Conservation (phyloP, 1,140 invertebrate species). For the Gerris buenoi region DNA sequence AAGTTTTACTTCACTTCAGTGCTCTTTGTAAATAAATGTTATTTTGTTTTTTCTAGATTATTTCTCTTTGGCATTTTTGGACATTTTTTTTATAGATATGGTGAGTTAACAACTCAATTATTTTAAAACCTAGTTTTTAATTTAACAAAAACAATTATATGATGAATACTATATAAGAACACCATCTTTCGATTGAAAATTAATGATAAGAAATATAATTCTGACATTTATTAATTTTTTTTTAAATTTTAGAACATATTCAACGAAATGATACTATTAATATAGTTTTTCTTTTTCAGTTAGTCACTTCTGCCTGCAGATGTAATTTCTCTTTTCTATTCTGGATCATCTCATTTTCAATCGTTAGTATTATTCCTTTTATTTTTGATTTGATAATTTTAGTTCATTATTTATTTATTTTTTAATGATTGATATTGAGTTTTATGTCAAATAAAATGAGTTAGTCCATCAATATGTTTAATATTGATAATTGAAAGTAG, state of each 20-base stretch:
- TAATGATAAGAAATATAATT: neutral
- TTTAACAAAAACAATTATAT: neutral
- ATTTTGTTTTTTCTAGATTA: neutral
- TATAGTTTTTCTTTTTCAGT: neutral
- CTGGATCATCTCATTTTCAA: neutral
- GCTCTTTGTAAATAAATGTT: neutral
- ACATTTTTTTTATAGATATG: no score
- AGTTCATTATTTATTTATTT: neutral
- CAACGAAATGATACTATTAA: neutral
- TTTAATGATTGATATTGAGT: neutral
- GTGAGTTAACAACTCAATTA: no score
- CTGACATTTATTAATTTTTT: neutral
- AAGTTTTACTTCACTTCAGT: neutral
- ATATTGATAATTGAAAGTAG: neutral
- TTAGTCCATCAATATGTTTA: neutral
- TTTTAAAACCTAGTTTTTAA: neutral
- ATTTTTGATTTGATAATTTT: neutral
- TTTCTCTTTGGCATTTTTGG: neutral
- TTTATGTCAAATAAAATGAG: neutral
- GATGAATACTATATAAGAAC: neutral
- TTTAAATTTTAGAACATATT: neutral
- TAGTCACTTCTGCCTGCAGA: neutral
- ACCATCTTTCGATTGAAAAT: neutral
- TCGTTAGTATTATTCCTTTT: neutral
- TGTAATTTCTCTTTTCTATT: neutral